phyloP scores from a whole-genome alignment of 2,797 vertebrate genomes.

The Micropoecilia bifurca region DNA sequence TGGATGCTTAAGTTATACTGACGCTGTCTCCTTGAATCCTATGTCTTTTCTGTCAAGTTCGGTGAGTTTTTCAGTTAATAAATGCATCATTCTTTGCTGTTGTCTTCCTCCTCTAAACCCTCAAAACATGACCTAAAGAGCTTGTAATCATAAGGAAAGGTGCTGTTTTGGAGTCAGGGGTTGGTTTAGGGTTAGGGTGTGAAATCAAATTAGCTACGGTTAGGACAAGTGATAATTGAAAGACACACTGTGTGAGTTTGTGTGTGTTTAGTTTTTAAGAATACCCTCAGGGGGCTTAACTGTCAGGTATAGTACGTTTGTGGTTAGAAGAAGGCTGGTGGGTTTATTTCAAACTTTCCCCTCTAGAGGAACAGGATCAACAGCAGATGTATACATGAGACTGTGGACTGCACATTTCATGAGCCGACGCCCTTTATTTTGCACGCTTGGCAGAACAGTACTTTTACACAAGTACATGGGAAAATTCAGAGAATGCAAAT shows the following conservation, averaged over 20 bases:
- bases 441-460: conserved; percentile 42
- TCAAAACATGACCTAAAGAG: background rate
- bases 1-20: background rate
- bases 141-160: background rate
- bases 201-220: no score
- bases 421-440: conserved; percentile 38
- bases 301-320: conserved; percentile 25
- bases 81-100: background rate
- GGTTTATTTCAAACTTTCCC: conserved; percentile 52
- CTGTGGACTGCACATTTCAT: background rate
- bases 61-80: background rate
- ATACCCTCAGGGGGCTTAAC: conserved; percentile 25
- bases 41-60: background rate
- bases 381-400: conserved; percentile 4
- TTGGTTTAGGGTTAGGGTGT: no score
- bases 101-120: background rate
- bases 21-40: background rate
- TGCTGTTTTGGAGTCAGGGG: no score
- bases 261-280: conserved; percentile 31
- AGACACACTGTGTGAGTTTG: background rate
- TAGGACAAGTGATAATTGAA: no score
- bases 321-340: conserved; percentile 48
- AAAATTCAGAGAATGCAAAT: conserved; percentile 49
- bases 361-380: background rate
- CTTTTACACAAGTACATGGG: conserved; percentile 37